These are phyloP conservation scores for Dysidea cf. avara DNA, from an alignment of 37 sponge, comb jelly and placozoan species.

Conservation along the genomic window DNA sequence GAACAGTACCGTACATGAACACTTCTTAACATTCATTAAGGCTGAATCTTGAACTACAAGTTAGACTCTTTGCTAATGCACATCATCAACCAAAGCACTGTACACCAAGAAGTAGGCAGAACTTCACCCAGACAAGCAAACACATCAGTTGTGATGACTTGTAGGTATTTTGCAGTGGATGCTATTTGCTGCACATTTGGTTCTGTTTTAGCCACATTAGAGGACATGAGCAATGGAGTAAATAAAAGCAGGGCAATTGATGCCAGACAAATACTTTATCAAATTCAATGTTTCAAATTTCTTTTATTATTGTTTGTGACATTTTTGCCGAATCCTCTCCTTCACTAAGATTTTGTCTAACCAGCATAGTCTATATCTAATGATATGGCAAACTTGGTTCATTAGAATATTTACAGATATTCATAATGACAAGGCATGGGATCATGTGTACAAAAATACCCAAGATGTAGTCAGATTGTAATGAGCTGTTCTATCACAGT, in stretches of 20 bases:
- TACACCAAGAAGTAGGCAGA: constrained; percentile 52
- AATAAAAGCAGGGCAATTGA: constrained; percentile 54
- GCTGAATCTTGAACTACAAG: constrained; percentile 36
- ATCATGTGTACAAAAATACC: constrained; percentile 23
- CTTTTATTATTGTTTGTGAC: constrained; percentile 32
- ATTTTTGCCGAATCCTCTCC: constrained; percentile 42
- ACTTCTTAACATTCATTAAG: constrained; percentile 46
- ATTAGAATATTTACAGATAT: neutral
- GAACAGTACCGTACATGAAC: constrained; percentile 57
- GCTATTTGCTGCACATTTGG: constrained; percentile 51
- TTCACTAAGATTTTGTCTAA: constrained; percentile 54
- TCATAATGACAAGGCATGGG: constrained; percentile 49
- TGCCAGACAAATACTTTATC: constrained; percentile 48
- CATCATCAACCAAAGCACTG: constrained; percentile 41
- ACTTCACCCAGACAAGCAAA: constrained; percentile 45
- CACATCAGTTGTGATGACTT: constrained; percentile 54
- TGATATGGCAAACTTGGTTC: constrained; percentile 24
- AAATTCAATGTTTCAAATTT: constrained; percentile 50
- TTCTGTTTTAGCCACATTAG: constrained; percentile 49
- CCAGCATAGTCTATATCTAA: constrained; percentile 32
- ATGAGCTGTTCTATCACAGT: constrained; percentile 20
- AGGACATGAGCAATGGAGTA: constrained; percentile 49
- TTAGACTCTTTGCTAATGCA: constrained; percentile 30
- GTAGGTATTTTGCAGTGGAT: constrained; percentile 52
- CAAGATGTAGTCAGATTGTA: constrained; percentile 4